Conservation (phyloP, 2,888 invertebrate genomes). For the Nephrotoma guestfalica region DNA sequence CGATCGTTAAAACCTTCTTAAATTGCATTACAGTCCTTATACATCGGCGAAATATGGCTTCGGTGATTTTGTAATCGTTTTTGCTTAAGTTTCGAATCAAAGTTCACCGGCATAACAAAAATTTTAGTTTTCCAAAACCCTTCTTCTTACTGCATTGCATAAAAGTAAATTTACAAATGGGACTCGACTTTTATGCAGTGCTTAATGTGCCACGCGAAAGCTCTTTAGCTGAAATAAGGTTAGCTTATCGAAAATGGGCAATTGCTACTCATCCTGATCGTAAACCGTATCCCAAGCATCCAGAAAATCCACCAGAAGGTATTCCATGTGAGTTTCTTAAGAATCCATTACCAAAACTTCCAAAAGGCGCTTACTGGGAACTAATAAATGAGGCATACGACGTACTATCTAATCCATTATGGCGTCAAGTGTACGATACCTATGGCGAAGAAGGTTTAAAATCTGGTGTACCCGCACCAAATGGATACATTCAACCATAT, state of each 20-base stretch:
- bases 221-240: conserved; percentile 51
- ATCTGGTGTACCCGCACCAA: conserved; percentile 57
- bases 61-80: too few species aligned
- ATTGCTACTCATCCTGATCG: conserved; percentile 36
- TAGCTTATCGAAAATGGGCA: conserved; percentile 40
- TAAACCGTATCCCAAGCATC: conserved; percentile 33
- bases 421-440: conserved; percentile 69
- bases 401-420: conserved; percentile 50
- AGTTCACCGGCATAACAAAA: neutral
- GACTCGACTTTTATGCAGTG: conserved; percentile 61
- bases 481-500: conserved; percentile 54
- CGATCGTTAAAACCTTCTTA: too few species aligned
- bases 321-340: conserved; percentile 13
- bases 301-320: conserved; percentile 33
- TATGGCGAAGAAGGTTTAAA: conserved; percentile 82
- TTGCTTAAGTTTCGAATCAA: neutral
- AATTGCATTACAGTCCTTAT: too few species aligned
- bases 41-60: too few species aligned
- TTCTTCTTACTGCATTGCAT: neutral
- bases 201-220: conserved; percentile 51
- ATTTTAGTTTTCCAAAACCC: neutral
- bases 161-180: neutral
- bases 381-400: conserved; percentile 63
- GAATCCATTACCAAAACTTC: conserved; percentile 19
- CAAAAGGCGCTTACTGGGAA: conserved; percentile 22